Evolutionary conservation across 1,140 invertebrate genomes (phyloP).

Genomic region (Papilio xuthus): DNA sequence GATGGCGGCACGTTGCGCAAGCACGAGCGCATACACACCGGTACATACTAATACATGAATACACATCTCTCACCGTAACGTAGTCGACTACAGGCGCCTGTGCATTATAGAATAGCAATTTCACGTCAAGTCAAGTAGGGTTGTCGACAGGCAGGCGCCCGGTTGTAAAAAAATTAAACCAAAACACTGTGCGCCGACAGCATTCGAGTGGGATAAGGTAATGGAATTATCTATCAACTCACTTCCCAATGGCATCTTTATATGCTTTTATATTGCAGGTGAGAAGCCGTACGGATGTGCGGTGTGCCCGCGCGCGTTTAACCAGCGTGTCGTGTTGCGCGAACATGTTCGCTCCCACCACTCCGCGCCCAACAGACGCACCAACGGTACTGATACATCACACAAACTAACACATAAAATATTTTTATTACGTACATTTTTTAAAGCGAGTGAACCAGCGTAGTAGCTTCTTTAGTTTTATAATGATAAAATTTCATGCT

Average conservation of each 20-base stretch:
- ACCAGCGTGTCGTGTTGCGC: constrained; percentile 90
- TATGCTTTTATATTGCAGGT: constrained; percentile 66
- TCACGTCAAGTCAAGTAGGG: too few species aligned
- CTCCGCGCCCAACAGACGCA: constrained; percentile 87
- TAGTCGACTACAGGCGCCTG: too few species aligned
- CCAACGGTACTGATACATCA: constrained; percentile 62
- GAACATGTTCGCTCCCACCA: constrained; percentile 92
- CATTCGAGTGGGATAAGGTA: too few species aligned
- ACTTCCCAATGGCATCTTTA: too few species aligned
- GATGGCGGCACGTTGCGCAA: constrained; percentile 98
- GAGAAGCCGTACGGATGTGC: constrained; percentile 98
- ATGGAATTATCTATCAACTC: too few species aligned
- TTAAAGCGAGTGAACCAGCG: too few species aligned
- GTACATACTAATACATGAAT: constrained; percentile 44
- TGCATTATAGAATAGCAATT: too few species aligned
- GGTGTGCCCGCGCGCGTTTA: constrained; percentile 94
- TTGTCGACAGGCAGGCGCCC: too few species aligned
- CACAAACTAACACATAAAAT: not conserved
- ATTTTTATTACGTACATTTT: too few species aligned
- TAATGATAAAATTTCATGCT: not conserved
- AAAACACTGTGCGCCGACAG: too few species aligned
- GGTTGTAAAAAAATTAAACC: not conserved
- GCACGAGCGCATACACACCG: constrained; percentile 98
- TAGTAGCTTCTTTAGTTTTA: not conserved
- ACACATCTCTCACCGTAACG: too few species aligned